These are phyloP conservation scores for Mirounga angustirostris DNA, from an alignment of 2,113 vertebrate species.

Conservation along the genomic window DNA sequence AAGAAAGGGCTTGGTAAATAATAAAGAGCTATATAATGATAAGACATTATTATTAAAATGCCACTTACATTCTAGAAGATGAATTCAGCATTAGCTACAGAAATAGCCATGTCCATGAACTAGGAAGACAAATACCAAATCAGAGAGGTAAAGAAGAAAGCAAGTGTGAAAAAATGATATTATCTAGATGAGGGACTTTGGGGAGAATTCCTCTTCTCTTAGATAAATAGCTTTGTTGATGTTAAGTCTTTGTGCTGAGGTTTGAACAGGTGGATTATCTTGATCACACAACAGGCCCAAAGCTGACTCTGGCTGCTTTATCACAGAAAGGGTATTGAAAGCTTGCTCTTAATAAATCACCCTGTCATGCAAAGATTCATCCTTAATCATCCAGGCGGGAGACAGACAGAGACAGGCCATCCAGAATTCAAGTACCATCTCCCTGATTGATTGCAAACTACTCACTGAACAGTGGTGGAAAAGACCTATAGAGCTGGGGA, in stretches of 20 bases:
- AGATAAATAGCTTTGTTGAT: constrained; percentile 63
- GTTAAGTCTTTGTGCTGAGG: constrained; percentile 16
- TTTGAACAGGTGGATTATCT: constrained; percentile 24
- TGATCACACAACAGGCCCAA: not conserved
- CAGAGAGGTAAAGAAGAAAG: not conserved
- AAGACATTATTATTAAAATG: not conserved
- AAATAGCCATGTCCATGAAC: not conserved
- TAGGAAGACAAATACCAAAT: constrained; percentile 38
- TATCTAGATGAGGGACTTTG: not conserved
- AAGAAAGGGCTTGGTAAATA: not conserved
- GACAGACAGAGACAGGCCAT: constrained; percentile 5
- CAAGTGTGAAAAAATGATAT: constrained; percentile 44
- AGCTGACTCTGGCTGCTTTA: constrained; percentile 21
- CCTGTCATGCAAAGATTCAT: constrained; percentile 7
- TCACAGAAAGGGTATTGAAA: constrained; percentile 4
- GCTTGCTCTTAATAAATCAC: constrained; percentile 54
- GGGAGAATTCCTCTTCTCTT: constrained; percentile 36
- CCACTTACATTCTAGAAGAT: not conserved
- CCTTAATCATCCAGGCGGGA: not conserved
- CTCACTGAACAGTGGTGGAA: not conserved
- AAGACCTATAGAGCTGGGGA: not conserved
- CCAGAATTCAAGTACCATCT: not conserved
- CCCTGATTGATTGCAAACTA: constrained; percentile 59
- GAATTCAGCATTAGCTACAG: not conserved
- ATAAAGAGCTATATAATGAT: not conserved